Percentiles rank a stretch among this genome's conserved stretches.
phyloP scores from a whole-genome alignment of 2,888 invertebrate genomes.

The Galerucella pusilla region DNA sequence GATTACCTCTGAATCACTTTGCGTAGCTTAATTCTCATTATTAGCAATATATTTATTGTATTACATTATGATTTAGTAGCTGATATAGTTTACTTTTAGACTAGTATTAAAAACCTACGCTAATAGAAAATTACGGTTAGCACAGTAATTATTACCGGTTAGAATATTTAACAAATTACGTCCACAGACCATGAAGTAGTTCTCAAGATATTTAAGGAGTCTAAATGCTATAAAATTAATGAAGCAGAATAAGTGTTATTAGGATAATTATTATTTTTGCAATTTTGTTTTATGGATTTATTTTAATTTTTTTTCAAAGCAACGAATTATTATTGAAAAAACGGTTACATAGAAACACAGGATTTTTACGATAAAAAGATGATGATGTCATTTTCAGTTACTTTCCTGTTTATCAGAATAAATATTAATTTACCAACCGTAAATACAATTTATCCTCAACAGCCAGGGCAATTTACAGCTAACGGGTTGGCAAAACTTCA shows the following conservation, averaged over 20 bases:
- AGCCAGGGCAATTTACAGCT: too few relatives aligned
- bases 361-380: too few relatives aligned
- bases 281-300: not conserved
- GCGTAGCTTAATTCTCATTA: not conserved
- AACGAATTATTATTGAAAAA: not conserved
- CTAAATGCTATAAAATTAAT: slow-evolving; percentile 8
- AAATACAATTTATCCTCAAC: too few relatives aligned
- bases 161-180: slow-evolving; percentile 1
- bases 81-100: not conserved
- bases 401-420: too few relatives aligned
- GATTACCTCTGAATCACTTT: not conserved
- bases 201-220: slow-evolving; percentile 13
- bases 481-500: too few relatives aligned
- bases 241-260: slow-evolving; percentile 14
- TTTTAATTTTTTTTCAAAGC: not conserved
- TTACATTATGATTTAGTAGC: not conserved
- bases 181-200: slow-evolving; percentile 12
- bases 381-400: too few relatives aligned
- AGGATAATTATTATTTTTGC: slow-evolving; percentile 9
- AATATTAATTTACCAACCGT: too few relatives aligned
- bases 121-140: not conserved
- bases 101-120: slow-evolving; percentile 1
- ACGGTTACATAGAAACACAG: not conserved
- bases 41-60: not conserved
- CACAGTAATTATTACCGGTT: slow-evolving; percentile 8